Evolutionary conservation across 2,113 vertebrate species (phyloP).

Genomic region (Terrapene triunguis): DNA sequence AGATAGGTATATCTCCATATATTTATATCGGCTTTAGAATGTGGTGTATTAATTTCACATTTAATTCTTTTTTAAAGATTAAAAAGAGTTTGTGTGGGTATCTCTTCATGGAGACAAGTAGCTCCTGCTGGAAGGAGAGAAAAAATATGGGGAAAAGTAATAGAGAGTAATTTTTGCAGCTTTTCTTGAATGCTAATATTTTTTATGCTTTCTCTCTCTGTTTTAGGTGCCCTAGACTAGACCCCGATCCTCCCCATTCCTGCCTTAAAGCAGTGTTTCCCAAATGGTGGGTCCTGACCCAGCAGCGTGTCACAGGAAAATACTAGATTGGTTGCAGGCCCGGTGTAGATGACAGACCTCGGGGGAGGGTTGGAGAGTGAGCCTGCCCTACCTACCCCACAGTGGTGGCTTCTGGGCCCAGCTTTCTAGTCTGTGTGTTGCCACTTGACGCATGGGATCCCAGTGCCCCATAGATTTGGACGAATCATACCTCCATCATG

Average conservation of each 20-base stretch:
- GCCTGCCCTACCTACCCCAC: not conserved
- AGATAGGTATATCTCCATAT: too few species aligned
- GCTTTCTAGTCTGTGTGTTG: too few species aligned
- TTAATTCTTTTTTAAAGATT: slow-evolving; percentile 41
- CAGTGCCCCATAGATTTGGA: not conserved
- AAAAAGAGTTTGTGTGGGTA: not conserved
- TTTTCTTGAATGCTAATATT: not conserved
- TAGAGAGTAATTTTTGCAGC: not conserved
- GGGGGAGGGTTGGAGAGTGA: not conserved
- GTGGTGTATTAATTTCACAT: not conserved
- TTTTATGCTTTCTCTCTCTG: not conserved
- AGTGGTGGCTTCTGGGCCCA: not conserved
- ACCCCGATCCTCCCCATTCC: not conserved
- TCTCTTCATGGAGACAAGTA: not conserved
- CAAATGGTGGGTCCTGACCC: not conserved
- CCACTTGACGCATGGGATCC: not conserved
- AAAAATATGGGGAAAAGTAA: not conserved
- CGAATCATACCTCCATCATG: not conserved
- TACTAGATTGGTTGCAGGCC: not conserved
- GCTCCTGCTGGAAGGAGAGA: not conserved
- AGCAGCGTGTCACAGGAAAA: not conserved
- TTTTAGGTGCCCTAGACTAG: not conserved
- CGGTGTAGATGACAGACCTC: not conserved
- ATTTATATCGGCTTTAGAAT: not conserved
- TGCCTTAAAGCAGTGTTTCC: not conserved